Base-by-base conservation (phyloP, 2,888 invertebrate species). In the Drosophila paranaensis region DNA sequence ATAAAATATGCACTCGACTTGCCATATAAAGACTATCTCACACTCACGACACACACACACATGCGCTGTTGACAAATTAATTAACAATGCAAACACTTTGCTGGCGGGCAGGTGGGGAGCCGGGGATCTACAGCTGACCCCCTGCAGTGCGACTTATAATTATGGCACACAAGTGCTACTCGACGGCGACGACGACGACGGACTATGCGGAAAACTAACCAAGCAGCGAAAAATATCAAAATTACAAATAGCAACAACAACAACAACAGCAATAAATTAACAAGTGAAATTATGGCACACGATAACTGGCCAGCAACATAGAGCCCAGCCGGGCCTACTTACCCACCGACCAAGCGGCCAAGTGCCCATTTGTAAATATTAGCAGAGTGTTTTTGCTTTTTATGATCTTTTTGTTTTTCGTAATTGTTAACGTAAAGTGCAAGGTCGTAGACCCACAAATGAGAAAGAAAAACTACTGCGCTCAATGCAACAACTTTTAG, bases 161-260 rank as follows among this genome's bases (percentile, higher is more conserved):
- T 84, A 84, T 87, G 81, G 71, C 88, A 82, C 70, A 77, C 81
- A 74, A 82, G 79, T 81, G 84, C 79, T 79, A 85, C 73, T 84
- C 79, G 60, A 71, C 65, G 63, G 33, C 30, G 30, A 33, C 48
- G 30, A 48, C 27, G 46, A 46, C 27, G 48, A n/a, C 16, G 48
- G 48, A 45, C 57, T 74, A 74, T 74, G 61, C 63, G 75, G 67
- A 78, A 72, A 16, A 16, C 30, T 51, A 63, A 13, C 37, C 10
- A 14, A 53, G 42, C 51, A 53, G 14, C 37, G 37, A 53, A 50
- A 53, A 53, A 37, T 25, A 53, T 53, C 37, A 37, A 53, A 30
- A 40, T 30, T 40, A 54, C 54, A 54, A 71, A 39, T 9, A 60
- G 64, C 63, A 60, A 71, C 63, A 39, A 63, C 45, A 39, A 37